A percentile compares a stretch with the other conserved stretches of the same genome.
Evolutionary conservation across 2,797 vertebrate species (phyloP).

Genomic region (Sorex maritimensis): DNA sequence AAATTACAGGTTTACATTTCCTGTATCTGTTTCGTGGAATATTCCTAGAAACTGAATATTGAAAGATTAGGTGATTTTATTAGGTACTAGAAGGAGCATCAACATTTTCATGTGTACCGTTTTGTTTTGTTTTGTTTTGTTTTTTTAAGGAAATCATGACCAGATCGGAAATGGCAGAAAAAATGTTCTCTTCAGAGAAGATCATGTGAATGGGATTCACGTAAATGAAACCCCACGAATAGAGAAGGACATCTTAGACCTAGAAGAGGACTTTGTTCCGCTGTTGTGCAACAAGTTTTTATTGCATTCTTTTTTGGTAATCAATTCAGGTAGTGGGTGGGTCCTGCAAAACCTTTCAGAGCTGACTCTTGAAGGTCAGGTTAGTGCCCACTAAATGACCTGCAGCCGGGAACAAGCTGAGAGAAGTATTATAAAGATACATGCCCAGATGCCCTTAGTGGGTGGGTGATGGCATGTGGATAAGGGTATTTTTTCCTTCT

Average conservation of each 20-base stretch:
- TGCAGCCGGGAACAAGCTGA: conserved; percentile 48
- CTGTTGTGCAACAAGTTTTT: neutral
- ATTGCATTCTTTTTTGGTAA: conserved; percentile 18
- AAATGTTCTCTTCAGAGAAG: conserved; percentile 92
- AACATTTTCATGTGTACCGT: neutral
- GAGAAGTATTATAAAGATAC: neutral
- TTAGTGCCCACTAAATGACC: conserved; percentile 9
- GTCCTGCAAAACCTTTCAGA: neutral
- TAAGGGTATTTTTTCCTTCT: conserved; percentile 46
- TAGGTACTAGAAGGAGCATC: neutral
- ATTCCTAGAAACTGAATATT: neutral
- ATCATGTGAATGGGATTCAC: conserved; percentile 80
- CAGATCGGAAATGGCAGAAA: conserved; percentile 96
- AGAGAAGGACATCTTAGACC: conserved; percentile 8
- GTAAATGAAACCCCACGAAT: neutral
- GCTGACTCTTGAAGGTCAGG: conserved; percentile 23
- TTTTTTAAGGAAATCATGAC: conserved; percentile 94
- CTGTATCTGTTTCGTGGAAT: neutral
- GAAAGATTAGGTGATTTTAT: conserved; percentile 50
- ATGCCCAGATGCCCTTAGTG: neutral
- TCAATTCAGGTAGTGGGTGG: neutral
- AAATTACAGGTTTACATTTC: neutral
- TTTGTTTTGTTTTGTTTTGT: too few species aligned
- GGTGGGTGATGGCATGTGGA: neutral
- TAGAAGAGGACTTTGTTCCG: conserved; percentile 14